Percentiles rank a stretch among this genome's conserved stretches.
Conservation (phyloP, 2,113 vertebrate species). For the Xiphias gladius region DNA sequence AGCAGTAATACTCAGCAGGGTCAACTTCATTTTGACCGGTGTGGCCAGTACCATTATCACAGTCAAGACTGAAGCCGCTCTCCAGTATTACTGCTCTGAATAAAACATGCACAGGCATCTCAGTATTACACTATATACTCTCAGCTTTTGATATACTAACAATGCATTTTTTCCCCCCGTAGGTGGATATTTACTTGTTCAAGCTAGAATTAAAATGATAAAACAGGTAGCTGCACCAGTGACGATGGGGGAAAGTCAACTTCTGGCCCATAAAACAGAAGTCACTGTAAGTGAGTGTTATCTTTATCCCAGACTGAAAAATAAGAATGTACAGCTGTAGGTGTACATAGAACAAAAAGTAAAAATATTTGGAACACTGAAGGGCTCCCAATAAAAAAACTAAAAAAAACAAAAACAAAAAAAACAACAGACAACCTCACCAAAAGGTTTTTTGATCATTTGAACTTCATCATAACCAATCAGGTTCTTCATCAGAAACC, state of each 20-base stretch:
- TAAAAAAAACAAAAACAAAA: too few species aligned
- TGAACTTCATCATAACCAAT: neutral
- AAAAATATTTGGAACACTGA: conserved; percentile 1
- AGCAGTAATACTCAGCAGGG: conserved; percentile 21
- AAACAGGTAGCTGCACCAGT: neutral
- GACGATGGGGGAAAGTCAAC: neutral
- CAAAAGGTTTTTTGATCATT: neutral
- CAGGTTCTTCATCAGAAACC: too few species aligned
- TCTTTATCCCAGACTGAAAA: neutral
- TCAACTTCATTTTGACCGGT: neutral
- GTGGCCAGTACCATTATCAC: neutral
- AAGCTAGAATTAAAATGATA: conserved; percentile 18
- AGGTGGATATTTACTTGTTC: conserved; percentile 11
- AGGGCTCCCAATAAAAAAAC: neutral
- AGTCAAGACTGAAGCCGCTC: neutral
- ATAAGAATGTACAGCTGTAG: neutral
- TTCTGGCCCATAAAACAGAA: conserved; percentile 24
- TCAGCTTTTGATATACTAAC: conserved; percentile 19
- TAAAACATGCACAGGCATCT: conserved; percentile 74
- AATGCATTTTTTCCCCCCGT: neutral
- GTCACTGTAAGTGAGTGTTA: neutral
- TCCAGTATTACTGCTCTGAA: conserved; percentile 31
- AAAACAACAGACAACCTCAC: neutral
- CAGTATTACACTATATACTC: conserved; percentile 30
- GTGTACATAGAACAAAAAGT: conserved; percentile 1